A percentile compares a stretch with the other conserved stretches of the same genome.
Conservation (phyloP, 2,113 vertebrate species). For the Panthera leo region DNA sequence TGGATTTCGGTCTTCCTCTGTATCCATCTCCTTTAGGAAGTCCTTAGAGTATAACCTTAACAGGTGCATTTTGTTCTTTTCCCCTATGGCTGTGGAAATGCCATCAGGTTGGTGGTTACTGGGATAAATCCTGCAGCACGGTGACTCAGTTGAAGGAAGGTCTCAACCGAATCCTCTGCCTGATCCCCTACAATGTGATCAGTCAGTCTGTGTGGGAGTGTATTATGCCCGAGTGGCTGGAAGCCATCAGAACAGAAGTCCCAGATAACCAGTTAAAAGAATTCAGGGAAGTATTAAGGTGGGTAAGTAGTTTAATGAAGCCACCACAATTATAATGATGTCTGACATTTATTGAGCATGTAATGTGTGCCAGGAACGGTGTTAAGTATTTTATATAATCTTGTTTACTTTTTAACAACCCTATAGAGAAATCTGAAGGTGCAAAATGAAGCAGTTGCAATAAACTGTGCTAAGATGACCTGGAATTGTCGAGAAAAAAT, state of each 20-base stretch:
- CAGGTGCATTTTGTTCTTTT: background rate
- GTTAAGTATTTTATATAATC: background rate
- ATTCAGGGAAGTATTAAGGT: constrained; percentile 98
- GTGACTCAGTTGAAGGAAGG: constrained; percentile 98
- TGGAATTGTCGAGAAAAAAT: constrained; percentile 48
- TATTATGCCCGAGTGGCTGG: constrained; percentile 98
- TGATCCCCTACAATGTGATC: constrained; percentile 99
- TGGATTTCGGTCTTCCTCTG: background rate
- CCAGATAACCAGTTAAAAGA: constrained; percentile 96
- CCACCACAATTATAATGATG: background rate
- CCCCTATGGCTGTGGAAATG: constrained; percentile 61
- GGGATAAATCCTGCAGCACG: constrained; percentile 97
- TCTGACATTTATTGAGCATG: background rate
- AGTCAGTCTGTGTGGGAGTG: constrained; percentile 98
- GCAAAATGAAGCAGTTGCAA: background rate
- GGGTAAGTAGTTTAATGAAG: constrained; percentile 69
- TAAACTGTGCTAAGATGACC: background rate
- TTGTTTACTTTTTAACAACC: background rate
- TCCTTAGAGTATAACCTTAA: background rate
- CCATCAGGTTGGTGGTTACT: constrained; percentile 96
- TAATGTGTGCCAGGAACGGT: background rate
- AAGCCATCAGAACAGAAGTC: constrained; percentile 97
- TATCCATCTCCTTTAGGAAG: background rate
- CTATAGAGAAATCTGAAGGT: background rate
- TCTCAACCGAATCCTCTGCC: constrained; percentile 96